Evolutionary conservation across 2,797 vertebrate species (phyloP).

Genomic region (Premnoplex brunnescens): DNA sequence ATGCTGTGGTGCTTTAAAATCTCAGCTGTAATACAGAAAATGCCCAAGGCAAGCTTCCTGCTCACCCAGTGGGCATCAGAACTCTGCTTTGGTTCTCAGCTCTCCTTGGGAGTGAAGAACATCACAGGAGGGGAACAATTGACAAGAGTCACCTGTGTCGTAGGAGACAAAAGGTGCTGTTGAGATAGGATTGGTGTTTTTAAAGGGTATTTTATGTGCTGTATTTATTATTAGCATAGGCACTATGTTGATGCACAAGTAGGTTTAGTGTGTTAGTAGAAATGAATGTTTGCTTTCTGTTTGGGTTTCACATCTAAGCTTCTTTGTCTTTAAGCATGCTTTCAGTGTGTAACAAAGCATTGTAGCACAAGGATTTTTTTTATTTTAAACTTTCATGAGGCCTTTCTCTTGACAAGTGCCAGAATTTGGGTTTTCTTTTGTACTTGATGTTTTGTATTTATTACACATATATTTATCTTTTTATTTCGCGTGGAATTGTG

Average conservation of each 20-base stretch:
- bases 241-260: conserved; percentile 36
- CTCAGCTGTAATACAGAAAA: neutral
- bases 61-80: neutral
- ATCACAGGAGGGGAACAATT: neutral
- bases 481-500: conserved; percentile 71
- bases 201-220: conserved; percentile 27
- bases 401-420: conserved; percentile 75
- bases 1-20: neutral
- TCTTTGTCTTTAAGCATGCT: conserved; percentile 52
- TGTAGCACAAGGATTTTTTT: neutral
- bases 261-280: conserved; percentile 46
- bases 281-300: neutral
- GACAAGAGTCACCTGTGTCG: neutral
- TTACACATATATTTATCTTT: conserved; percentile 67
- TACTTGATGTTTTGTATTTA: conserved; percentile 76
- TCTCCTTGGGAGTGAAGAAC: neutral
- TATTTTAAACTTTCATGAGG: conserved; percentile 39
- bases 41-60: fast-evolving
- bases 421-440: conserved; percentile 56
- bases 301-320: neutral
- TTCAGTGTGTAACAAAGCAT: conserved; percentile 5
- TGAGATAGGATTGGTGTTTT: neutral
- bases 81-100: neutral
- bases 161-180: neutral
- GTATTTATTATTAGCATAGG: conserved; percentile 44